Percentiles rank a stretch among this genome's conserved stretches.
These are phyloP conservation scores for Chaenogobius annularis DNA, from an alignment of 2,113 vertebrate species.

Conservation along the genomic window DNA sequence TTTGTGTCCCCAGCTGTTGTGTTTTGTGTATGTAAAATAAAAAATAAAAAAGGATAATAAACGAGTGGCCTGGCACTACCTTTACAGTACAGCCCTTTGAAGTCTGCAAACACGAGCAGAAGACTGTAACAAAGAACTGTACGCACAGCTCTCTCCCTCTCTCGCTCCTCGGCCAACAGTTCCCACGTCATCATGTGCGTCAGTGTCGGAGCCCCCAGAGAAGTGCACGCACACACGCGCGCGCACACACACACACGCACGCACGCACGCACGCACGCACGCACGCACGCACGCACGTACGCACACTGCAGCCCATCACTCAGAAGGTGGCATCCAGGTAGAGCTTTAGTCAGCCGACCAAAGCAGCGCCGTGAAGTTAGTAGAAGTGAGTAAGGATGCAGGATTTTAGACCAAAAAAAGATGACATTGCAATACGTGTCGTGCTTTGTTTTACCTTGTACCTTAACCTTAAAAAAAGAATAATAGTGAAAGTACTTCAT, in stretches of 20 bases:
- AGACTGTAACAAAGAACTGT: constrained; percentile 69
- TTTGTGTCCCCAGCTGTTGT: too few relatives aligned
- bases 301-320: constrained; percentile 53
- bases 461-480: too few relatives aligned
- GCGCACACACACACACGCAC: constrained; percentile 23
- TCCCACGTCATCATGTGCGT: constrained; percentile 73
- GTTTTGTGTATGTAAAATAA: too few relatives aligned
- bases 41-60: background rate
- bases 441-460: too few relatives aligned
- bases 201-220: constrained; percentile 75
- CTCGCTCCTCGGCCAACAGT: constrained; percentile 57
- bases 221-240: constrained; percentile 17
- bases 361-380: background rate
- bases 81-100: constrained; percentile 28
- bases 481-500: too few relatives aligned
- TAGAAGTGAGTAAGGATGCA: background rate
- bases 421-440: too few relatives aligned
- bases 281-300: too few relatives aligned
- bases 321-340: constrained; percentile 54
- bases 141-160: constrained; percentile 44
- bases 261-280: constrained; percentile 36
- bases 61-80: constrained; percentile 15
- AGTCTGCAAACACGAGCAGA: constrained; percentile 42
- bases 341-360: constrained; percentile 25
- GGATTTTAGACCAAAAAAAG: too few relatives aligned